Evolutionary conservation across 2,113 vertebrate species (phyloP), one percentile per base, ranked within the genome.

Genomic region (Grus americana): DNA sequence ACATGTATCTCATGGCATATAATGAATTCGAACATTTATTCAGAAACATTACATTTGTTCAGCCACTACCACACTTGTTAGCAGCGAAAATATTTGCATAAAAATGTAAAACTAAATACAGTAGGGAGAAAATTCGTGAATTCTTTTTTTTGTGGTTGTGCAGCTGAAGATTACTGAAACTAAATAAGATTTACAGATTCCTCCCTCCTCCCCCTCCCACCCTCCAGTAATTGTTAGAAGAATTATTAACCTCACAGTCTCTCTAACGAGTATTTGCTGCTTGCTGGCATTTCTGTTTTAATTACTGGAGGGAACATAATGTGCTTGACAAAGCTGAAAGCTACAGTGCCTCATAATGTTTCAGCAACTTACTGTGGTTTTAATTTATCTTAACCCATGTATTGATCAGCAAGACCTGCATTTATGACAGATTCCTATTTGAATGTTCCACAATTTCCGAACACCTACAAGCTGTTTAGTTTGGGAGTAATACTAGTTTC

Each of bases 211-310:
- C 26, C 16, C 26, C 52, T 29, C 26, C 52, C 40, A 11, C 65
- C 10, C 4, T 6, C 42, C 50, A 34, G 19, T 89, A 90, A 79
- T 88, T 91, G 67, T 86, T 90, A 92, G 92, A 89, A 89, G 93
- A 96, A 96, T 83, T 96, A 91, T 86, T 91, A 93, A 96, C 95
- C 93, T 92, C 88, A 76, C 89, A 94, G 90, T 94, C 91, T 92
- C 86, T 90, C 79, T 86, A 93, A 84, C 40, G 88, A 80, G 61
- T 89, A 91, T 96, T 97, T 96, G 81, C 90, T 95, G 67, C 96
- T 96, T 85, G 83, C 71, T 97, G 95, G 90, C 95, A 98, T 98
- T 98, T 98, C 91, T 91, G 70, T 97, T 98, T 98, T 98, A 98
- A 97, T 97, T 98, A 84, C 83, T 71, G 46, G 57, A 6, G 87